phyloP scores from a whole-genome alignment of 1,140 invertebrate species.

The Spodoptera frugiperda region DNA sequence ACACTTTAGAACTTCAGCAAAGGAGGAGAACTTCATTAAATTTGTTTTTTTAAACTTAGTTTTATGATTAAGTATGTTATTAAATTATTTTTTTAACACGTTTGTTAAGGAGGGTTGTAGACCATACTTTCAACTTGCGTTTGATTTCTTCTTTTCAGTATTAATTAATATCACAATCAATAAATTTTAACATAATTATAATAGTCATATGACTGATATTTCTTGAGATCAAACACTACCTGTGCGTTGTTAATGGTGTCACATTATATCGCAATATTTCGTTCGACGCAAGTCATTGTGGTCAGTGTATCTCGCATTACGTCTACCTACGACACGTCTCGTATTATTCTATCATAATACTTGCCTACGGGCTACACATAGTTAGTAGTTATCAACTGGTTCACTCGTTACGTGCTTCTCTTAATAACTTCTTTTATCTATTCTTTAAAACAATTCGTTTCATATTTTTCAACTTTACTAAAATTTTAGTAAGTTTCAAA shows the following conservation, averaged over 20 bases:
- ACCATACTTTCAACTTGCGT: too few relatives aligned
- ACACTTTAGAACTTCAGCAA: too few relatives aligned
- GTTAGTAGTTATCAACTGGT: neutral
- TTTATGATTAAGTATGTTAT: too few relatives aligned
- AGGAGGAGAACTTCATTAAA: too few relatives aligned
- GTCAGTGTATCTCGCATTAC: conserved; percentile 61
- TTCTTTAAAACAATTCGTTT: neutral
- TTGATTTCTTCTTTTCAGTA: too few relatives aligned
- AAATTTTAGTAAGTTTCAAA: too few relatives aligned
- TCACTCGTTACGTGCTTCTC: neutral
- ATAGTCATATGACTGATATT: neutral
- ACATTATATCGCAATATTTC: conserved; percentile 48
- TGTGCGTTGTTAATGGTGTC: conserved; percentile 11
- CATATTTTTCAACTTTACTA: too few relatives aligned
- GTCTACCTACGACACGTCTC: conserved; percentile 42
- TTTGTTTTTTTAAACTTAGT: too few relatives aligned
- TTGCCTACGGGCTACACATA: conserved; percentile 7
- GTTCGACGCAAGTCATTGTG: conserved; percentile 54
- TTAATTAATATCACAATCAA: too few relatives aligned
- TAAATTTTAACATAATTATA: too few relatives aligned
- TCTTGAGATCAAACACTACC: neutral
- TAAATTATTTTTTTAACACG: too few relatives aligned
- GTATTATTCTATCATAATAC: conserved; percentile 46
- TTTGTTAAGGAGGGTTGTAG: too few relatives aligned
- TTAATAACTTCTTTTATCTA: neutral